Base-by-base conservation (phyloP, 1,140 invertebrate genomes). In the Monochamus saltuarius region DNA sequence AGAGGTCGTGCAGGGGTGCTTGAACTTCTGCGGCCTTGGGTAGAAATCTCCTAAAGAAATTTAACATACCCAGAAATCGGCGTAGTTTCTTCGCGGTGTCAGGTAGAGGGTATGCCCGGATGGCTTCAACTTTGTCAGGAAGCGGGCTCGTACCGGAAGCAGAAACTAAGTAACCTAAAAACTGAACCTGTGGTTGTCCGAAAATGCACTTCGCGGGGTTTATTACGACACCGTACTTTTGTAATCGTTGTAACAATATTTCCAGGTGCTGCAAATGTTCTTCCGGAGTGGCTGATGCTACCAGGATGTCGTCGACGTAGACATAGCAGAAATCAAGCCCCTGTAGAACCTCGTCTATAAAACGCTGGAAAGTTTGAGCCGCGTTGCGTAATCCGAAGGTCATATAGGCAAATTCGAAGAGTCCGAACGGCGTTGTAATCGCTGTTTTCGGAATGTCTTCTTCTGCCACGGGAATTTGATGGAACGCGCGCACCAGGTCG, bases 401-500 rank as follows among this genome's bases (percentile, higher is more conserved):
- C 57, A 68, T 70, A 7, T 19, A 36, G 1, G 46, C 19, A 14
- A 64, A 70, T 59, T 74, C 70, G 52, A 70, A 78, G 9, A 79
- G 52, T 0, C 76, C 70, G 39, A 77, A 77, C 7, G 72, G 73
- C 1, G 72, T 76, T 7, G 59, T 73, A 2, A 79, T 69, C 0
- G 75, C 73, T 1, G 75, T 79, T 57, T 79, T 78, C 11, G 45
- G 19, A 11, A 79, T 67, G 49, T 78, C 74, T 11, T 74, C 67
- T 8, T 49, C 35, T 77, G 73, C n/a, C n/a, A n/a, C n/a, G n/a
- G n/a, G n/a, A n/a, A n/a, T n/a, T n/a, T n/a, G n/a, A n/a, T n/a
- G n/a, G 62, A 80, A 85, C 0, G 82, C 82, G 34, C 68, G 70
- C 0, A 60, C 53, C 1, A 82, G 55, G 67, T 85, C 82, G 0